Percentiles rank a stretch among this genome's conserved stretches.
phyloP scores from a whole-genome alignment of 64 coral and sea anemone genomes.

The Cladopsammia gracilis region DNA sequence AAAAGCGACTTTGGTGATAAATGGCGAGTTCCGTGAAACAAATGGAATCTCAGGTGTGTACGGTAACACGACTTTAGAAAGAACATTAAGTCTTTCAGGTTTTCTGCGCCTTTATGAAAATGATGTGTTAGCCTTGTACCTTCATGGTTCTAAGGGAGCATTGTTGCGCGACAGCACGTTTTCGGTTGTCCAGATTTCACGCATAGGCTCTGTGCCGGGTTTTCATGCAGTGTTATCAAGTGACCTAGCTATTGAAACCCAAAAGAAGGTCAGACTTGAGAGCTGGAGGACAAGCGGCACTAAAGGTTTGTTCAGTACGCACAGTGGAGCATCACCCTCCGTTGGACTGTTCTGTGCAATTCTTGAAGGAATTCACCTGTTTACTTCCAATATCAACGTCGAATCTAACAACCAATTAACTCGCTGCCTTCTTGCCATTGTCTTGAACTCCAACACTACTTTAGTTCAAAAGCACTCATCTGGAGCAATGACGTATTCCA shows the following conservation, averaged over 20 bases:
- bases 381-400: constrained; percentile 25
- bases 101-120: constrained; percentile 45
- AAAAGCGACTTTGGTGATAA: constrained; percentile 18
- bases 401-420: not conserved
- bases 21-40: not conserved
- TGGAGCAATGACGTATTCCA: not conserved
- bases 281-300: constrained; percentile 22
- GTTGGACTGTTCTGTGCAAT: constrained; percentile 27
- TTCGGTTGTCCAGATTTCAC: constrained; percentile 22
- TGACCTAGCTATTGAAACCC: not conserved
- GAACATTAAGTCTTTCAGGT: constrained; percentile 9
- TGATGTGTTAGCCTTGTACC: constrained; percentile 2
- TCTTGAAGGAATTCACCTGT: constrained; percentile 34
- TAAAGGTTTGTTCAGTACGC: constrained; percentile 9
- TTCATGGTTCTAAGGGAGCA: not conserved
- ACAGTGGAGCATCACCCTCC: constrained; percentile 17
- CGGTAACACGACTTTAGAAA: not conserved
- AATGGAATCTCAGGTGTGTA: constrained; percentile 1
- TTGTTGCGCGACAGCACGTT: constrained; percentile 23
- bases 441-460: constrained; percentile 2
- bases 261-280: not conserved
- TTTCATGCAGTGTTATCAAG: constrained; percentile 19
- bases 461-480: not conserved
- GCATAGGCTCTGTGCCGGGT: constrained; percentile 33
- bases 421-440: not conserved